phyloP scores from a whole-genome alignment of 2,888 invertebrate species.

The Parochlus steinenii region DNA sequence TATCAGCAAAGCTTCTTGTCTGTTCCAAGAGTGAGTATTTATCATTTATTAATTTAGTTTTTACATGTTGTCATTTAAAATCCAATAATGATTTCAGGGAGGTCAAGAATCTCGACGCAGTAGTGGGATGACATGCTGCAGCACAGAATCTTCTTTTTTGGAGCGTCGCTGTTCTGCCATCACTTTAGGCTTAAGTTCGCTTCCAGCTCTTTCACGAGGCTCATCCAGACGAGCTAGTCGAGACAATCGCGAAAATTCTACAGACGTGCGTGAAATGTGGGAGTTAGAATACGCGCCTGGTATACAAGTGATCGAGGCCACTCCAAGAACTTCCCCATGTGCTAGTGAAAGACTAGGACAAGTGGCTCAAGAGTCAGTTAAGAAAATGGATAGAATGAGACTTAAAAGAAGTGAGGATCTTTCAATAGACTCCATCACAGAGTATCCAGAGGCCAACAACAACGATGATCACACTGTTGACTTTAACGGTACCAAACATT shows the following conservation, averaged over 20 bases:
- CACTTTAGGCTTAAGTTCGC: constrained; percentile 51
- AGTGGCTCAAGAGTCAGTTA: constrained; percentile 10
- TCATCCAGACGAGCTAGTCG: constrained; percentile 19
- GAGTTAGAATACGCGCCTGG: constrained; percentile 43
- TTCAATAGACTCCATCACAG: constrained; percentile 13
- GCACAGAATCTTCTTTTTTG: constrained; percentile 68
- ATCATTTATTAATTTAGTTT: background rate
- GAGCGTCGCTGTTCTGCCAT: constrained; percentile 68
- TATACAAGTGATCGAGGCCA: constrained; percentile 57
- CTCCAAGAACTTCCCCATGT: constrained; percentile 69
- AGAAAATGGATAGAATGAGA: constrained; percentile 9
- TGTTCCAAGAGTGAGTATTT: constrained; percentile 26
- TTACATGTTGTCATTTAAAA: background rate
- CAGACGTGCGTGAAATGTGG: constrained; percentile 28
- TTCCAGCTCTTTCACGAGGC: constrained; percentile 26
- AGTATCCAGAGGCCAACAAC: constrained; percentile 13
- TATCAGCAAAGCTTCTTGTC: constrained; percentile 28
- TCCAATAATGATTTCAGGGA: constrained; percentile 18
- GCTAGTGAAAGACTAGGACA: constrained; percentile 38
- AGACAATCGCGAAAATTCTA: constrained; percentile 22
- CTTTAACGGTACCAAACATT: constrained; percentile 23
- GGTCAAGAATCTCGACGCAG: constrained; percentile 39
- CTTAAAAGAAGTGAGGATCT: constrained; percentile 7
- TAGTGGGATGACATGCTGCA: constrained; percentile 71
- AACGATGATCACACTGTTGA: no score